A percentile compares a stretch with the other conserved stretches of the same genome.
These are phyloP conservation scores for Drosophila rhopaloa DNA, from an alignment of 1,140 invertebrate genomes.

Conservation along the genomic window DNA sequence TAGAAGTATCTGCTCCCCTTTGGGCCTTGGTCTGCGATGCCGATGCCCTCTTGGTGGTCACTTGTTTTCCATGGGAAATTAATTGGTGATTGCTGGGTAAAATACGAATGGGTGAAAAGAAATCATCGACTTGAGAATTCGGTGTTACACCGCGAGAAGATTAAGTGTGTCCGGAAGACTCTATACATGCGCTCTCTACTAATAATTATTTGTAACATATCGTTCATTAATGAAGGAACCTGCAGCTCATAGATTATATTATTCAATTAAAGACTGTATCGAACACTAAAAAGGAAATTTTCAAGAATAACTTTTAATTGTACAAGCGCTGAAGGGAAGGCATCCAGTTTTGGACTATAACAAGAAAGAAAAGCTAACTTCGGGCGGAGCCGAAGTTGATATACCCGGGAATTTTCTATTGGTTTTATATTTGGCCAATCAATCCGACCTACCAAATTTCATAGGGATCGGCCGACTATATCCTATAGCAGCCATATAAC, in stretches of 20 bases:
- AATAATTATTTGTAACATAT: slow-evolving; percentile 8
- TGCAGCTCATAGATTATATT: background rate
- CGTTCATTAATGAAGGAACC: slow-evolving; percentile 9
- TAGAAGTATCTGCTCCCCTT: slow-evolving; percentile 14
- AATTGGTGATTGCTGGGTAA: slow-evolving; percentile 15
- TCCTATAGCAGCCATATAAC: too few species aligned
- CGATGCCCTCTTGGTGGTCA: slow-evolving; percentile 63
- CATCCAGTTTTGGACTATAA: too few species aligned
- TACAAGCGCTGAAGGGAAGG: too few species aligned
- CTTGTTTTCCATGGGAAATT: slow-evolving; percentile 31
- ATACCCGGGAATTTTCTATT: too few species aligned
- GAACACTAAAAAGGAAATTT: background rate
- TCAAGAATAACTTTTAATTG: background rate
- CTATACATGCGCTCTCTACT: slow-evolving; percentile 11
- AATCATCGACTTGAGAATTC: slow-evolving; percentile 27
- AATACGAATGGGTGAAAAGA: slow-evolving; percentile 17
- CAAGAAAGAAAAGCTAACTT: too few species aligned
- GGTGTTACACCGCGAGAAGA: background rate
- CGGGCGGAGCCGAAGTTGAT: too few species aligned
- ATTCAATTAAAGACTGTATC: background rate
- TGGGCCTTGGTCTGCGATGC: slow-evolving; percentile 16
- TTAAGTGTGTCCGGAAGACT: slow-evolving; percentile 8
- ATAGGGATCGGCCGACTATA: too few species aligned
- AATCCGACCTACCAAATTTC: too few species aligned
- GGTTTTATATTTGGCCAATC: too few species aligned